Evolutionary conservation across 2,888 invertebrate species (phyloP).

Genomic region (Nebria brevicollis): DNA sequence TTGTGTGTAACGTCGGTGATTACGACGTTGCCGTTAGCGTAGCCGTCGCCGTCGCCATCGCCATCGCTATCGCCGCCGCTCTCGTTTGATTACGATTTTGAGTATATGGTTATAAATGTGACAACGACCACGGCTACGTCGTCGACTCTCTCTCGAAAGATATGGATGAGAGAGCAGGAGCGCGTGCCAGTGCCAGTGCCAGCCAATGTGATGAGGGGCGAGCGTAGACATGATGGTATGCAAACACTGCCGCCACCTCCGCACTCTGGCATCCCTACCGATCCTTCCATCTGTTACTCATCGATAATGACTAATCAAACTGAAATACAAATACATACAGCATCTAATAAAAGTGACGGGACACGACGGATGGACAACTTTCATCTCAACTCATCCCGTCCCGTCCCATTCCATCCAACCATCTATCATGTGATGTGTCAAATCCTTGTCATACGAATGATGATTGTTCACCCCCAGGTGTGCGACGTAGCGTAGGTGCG

Average conservation of each 20-base stretch:
- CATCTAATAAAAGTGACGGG: constrained; percentile 3
- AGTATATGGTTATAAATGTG: constrained; percentile 1
- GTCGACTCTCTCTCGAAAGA: constrained; percentile 49
- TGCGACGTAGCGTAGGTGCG: constrained; percentile 14
- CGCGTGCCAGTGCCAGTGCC: neutral
- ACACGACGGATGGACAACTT: neutral
- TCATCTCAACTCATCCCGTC: neutral
- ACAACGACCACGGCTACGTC: constrained; percentile 25
- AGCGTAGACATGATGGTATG: constrained; percentile 41
- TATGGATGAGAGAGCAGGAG: constrained; percentile 42
- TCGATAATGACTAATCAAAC: constrained; percentile 58
- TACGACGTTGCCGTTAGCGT: constrained; percentile 49
- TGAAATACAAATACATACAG: constrained; percentile 50
- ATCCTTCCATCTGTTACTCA: constrained; percentile 54
- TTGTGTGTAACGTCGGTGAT: constrained; percentile 17
- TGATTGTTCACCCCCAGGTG: constrained; percentile 21
- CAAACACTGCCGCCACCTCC: constrained; percentile 40
- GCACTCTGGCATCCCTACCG: constrained; percentile 37
- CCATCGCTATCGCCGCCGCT: neutral
- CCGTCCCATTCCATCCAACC: no score
- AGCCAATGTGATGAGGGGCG: constrained; percentile 12
- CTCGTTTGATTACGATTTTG: neutral
- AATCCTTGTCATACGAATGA: neutral
- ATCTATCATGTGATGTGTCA: no score
- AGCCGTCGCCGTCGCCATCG: constrained; percentile 11